These are phyloP conservation scores for Dolichotis patagonum DNA, from an alignment of 2,113 vertebrate species.

Conservation along the genomic window DNA sequence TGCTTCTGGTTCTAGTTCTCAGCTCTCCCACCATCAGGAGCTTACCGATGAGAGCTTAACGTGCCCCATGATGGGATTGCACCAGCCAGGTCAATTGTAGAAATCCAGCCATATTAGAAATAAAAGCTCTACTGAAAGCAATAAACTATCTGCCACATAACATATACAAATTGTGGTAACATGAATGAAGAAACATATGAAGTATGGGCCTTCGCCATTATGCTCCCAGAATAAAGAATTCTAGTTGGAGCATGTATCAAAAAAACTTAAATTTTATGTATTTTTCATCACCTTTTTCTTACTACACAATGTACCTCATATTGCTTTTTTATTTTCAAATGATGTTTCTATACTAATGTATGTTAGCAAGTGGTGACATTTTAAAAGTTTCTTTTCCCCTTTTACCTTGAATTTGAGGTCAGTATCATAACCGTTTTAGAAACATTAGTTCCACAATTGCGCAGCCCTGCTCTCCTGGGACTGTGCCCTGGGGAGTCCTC, in stretches of 20 bases:
- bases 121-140: not conserved
- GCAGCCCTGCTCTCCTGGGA: not conserved
- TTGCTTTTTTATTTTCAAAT: slow-evolving; percentile 23
- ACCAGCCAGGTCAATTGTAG: not conserved
- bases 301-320: not conserved
- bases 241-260: not conserved
- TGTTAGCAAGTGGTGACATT: not conserved
- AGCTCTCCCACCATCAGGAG: not conserved
- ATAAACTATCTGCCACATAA: not conserved
- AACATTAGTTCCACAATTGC: not conserved
- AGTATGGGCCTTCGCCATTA: not conserved
- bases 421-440: not conserved
- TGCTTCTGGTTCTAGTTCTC: not conserved
- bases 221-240: not conserved
- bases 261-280: not conserved
- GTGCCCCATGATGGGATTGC: not conserved
- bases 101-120: not conserved
- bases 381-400: not conserved
- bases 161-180: not conserved
- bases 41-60: not conserved
- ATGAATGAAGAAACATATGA: not conserved
- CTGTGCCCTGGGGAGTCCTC: not conserved
- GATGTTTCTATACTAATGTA: not conserved
- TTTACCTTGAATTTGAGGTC: not conserved
- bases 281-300: not conserved